Evolutionary conservation across 2,888 invertebrate species (phyloP).

Genomic region (Panorpa germanica): DNA sequence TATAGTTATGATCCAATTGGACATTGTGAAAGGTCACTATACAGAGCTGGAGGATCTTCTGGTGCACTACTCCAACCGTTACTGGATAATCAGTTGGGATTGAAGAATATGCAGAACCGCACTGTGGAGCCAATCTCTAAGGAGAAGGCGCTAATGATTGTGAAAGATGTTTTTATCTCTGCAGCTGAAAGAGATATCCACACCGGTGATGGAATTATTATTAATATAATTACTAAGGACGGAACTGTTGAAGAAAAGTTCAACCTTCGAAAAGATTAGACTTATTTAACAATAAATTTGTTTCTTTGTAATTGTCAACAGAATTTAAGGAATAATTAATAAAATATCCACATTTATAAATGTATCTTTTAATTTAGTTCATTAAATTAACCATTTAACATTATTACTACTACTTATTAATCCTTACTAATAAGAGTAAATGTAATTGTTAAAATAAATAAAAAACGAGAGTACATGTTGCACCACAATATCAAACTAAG

Average conservation of each 20-base stretch:
- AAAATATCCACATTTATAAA: too few species aligned
- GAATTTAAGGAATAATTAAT: too few species aligned
- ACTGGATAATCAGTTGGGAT: conserved; percentile 88
- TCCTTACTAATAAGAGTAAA: too few species aligned
- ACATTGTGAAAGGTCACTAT: conserved; percentile 70
- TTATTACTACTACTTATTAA: too few species aligned
- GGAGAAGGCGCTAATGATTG: conserved; percentile 65
- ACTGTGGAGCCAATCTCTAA: conserved; percentile 40
- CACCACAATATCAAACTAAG: too few species aligned
- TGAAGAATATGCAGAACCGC: conserved; percentile 63
- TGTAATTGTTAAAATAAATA: too few species aligned
- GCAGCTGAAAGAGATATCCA: conserved; percentile 97
- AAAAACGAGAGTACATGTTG: too few species aligned
- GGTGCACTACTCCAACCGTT: conserved; percentile 83
- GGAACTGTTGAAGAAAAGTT: conserved; percentile 61
- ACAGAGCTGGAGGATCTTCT: conserved; percentile 81
- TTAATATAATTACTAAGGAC: conserved; percentile 75
- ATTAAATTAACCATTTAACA: too few species aligned
- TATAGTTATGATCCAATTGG: conserved; percentile 97
- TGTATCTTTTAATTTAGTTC: too few species aligned
- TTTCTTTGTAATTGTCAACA: not conserved
- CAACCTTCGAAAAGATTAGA: conserved; percentile 74
- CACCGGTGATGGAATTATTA: conserved; percentile 80
- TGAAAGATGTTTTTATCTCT: conserved; percentile 93
- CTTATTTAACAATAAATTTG: conserved; percentile 9